phyloP scores from a whole-genome alignment of 1,140 invertebrate species.

The Cydia fagiglandana region DNA sequence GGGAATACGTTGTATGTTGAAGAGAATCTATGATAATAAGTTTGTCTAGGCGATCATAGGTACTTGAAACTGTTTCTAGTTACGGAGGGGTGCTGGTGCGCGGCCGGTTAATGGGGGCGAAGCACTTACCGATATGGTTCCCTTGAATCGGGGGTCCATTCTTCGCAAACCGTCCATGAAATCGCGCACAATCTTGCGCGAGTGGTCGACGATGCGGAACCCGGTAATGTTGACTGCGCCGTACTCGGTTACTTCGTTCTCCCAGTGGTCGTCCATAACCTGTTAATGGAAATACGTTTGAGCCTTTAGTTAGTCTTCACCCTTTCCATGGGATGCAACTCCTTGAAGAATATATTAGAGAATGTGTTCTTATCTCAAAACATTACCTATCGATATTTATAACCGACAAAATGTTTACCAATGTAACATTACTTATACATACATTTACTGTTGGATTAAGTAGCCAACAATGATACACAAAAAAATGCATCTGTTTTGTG shows the following conservation, averaged over 20 bases:
- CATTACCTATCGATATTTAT: too few species aligned
- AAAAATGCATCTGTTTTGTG: too few species aligned
- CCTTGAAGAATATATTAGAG: not conserved
- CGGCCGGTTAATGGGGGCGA: slow-evolving; percentile 36
- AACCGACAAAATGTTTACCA: too few species aligned
- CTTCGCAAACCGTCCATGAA: slow-evolving; percentile 90
- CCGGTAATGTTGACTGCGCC: slow-evolving; percentile 98
- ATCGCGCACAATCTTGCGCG: slow-evolving; percentile 87
- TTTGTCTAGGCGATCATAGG: slow-evolving; percentile 3
- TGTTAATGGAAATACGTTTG: slow-evolving; percentile 44
- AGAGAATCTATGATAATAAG: not conserved
- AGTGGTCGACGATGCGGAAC: slow-evolving; percentile 92
- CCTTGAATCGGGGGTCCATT: slow-evolving; percentile 81
- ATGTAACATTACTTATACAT: too few species aligned
- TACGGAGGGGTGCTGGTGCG: slow-evolving; percentile 14
- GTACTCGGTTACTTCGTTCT: slow-evolving; percentile 94
- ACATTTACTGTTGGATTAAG: too few species aligned
- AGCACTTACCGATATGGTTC: slow-evolving; percentile 60
- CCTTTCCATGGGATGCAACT: not conserved
- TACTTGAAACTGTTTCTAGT: slow-evolving; percentile 25
- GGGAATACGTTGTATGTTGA: too few species aligned
- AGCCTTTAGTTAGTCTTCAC: slow-evolving; percentile 13
- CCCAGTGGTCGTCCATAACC: slow-evolving; percentile 97
- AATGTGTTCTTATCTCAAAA: too few species aligned
- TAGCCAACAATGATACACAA: too few species aligned